A percentile compares a stretch with the other conserved stretches of the same genome.
Conservation (phyloP, 1,140 invertebrate species). For the Leptopilina clavipes region DNA sequence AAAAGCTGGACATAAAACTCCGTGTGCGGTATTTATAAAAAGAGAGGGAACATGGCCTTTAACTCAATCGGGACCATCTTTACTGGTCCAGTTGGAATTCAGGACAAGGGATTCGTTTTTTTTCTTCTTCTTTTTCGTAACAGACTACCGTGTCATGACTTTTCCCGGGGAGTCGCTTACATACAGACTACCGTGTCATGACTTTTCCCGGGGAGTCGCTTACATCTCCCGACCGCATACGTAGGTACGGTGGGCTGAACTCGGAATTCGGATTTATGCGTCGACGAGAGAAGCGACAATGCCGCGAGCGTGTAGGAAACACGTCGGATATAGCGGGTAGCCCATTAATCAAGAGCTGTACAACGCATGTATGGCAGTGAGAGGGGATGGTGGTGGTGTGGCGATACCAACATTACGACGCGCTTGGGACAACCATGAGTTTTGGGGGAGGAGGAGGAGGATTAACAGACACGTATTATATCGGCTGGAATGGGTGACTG, state of each 20-base stretch:
- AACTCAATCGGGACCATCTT: constrained; percentile 29
- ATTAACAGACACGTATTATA: constrained; percentile 40
- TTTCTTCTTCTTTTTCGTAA: no score
- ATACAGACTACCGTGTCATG: neutral
- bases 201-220: neutral
- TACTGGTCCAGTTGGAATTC: constrained; percentile 11
- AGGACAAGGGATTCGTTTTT: neutral
- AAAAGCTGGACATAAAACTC: no score
- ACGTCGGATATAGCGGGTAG: constrained; percentile 50
- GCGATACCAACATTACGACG: constrained; percentile 29
- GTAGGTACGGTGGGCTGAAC: constrained; percentile 34
- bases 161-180: neutral
- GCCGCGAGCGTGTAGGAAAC: constrained; percentile 24
- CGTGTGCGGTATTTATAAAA: neutral
- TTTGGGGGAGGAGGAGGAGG: neutral
- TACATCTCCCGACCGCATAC: constrained; percentile 29
- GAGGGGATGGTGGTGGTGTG: constrained; percentile 18
- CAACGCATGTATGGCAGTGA: constrained; percentile 25
- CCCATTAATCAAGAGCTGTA: constrained; percentile 57
- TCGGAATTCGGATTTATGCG: constrained; percentile 52
- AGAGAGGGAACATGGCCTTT: constrained; percentile 1
- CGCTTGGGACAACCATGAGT: constrained; percentile 2
- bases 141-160: constrained; percentile 21
- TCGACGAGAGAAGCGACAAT: constrained; percentile 28
- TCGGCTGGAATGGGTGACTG: constrained; percentile 34